A percentile compares a stretch with the other conserved stretches of the same genome.
These are phyloP conservation scores for Apodemia zela DNA, from an alignment of 2,888 invertebrate genomes.

Conservation along the genomic window DNA sequence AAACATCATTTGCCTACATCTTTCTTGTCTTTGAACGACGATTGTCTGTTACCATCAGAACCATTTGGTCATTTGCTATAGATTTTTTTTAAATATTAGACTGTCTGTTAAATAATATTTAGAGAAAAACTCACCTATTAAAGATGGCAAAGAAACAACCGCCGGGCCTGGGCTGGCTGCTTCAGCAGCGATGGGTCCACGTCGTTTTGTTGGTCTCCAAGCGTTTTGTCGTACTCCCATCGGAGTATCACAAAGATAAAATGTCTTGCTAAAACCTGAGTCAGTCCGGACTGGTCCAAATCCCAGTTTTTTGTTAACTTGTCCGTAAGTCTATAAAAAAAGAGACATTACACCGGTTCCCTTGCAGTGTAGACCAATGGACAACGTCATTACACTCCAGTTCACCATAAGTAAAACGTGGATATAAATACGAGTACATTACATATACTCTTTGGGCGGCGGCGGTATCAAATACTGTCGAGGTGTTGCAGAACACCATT, in stretches of 20 bases:
- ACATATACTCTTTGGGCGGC: too few species aligned
- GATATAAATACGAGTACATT: too few species aligned
- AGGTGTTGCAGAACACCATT: too few species aligned
- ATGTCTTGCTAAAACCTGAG: slow-evolving; percentile 43
- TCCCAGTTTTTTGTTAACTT: slow-evolving; percentile 18
- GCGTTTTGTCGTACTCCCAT: slow-evolving; percentile 90
- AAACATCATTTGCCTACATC: too few species aligned
- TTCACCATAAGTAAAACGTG: too few species aligned
- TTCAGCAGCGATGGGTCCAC: slow-evolving; percentile 94
- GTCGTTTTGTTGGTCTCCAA: slow-evolving; percentile 94
- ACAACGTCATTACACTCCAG: too few species aligned
- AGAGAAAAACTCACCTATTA: slow-evolving; percentile 82
- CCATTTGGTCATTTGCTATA: too few species aligned
- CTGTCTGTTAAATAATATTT: neutral
- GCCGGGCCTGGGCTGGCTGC: slow-evolving; percentile 93
- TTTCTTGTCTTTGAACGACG: too few species aligned
- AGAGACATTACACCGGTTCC: too few species aligned
- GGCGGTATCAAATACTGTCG: too few species aligned
- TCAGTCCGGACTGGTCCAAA: slow-evolving; percentile 37
- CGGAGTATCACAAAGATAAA: slow-evolving; percentile 49
- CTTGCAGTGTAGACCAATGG: too few species aligned
- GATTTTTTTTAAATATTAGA: neutral
- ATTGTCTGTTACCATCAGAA: too few species aligned
- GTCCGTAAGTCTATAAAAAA: slow-evolving; percentile 13
- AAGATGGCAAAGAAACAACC: slow-evolving; percentile 88